Evolutionary conservation across 2,888 invertebrate species (phyloP), one percentile per base, ranked within the genome.

Genomic region (Lucinisca nassula): DNA sequence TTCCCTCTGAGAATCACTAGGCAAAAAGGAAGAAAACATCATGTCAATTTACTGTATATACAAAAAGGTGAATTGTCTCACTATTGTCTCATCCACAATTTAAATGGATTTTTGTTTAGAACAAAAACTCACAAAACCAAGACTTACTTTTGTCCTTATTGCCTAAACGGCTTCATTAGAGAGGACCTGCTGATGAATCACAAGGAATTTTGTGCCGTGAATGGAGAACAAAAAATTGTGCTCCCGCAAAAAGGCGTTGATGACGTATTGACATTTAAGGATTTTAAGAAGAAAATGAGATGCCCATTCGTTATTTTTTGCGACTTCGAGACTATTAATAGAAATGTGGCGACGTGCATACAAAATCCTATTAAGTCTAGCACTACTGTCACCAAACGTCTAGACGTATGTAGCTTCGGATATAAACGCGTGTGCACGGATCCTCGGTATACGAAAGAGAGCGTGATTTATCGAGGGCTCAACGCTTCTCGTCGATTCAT

Each of bases 41-140:
- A 88, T 55, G 72, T 90, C 45, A 84, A 90, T 83, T 85, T 90
- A 78, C 49, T 90, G 4, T 85, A 61, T 37, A 49, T 88, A 37
- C 80, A 80, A 72, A 73, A 74, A 38, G 78, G 58, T 45, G 78
- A 84, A 24, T 80, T 55, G n/a, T 35, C 85, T 10, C 90, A 90
- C 51, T 90, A 88, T 73, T 82, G 79, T 77, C 74, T 87, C 27
- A 90, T 90, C 27, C 84, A 30, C n/a, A 40, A 90, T 79, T 73
- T 90, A 6, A 87, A 90, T 70, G 14, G 85, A 17, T 90, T 88
- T 67, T 45, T 90, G 32, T 88, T 30, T 55, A 76, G 88, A 73
- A 85, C 78, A 14, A 82, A 85, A 37, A 30, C 37, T 10, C 32
- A 55, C 32, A 4, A 38, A 3, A 10, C 8, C 27, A 12, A 32